These are phyloP conservation scores for Brachionus calyciflorus DNA, from an alignment of 1,140 invertebrate genomes.

Conservation along the genomic window DNA sequence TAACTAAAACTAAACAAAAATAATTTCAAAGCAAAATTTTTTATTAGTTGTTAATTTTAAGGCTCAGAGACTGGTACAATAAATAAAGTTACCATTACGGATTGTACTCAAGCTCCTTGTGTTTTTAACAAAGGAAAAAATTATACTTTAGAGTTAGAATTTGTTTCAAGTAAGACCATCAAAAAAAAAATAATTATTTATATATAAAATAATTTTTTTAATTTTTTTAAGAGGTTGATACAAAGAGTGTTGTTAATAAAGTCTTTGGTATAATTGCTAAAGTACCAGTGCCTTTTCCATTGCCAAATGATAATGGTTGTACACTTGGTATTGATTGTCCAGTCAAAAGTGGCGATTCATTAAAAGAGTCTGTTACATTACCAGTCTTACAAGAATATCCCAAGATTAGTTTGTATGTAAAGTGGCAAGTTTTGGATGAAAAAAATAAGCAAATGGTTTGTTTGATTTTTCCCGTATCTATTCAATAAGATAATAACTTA, in stretches of 20 bases:
- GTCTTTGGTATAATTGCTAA: conserved; percentile 35
- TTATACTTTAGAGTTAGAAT: conserved; percentile 15
- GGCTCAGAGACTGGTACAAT: conserved; percentile 28
- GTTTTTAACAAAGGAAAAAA: not conserved
- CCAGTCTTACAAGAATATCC: conserved; percentile 31
- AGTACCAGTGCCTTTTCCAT: conserved; percentile 35
- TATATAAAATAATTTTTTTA: not conserved
- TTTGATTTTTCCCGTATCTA: conserved; percentile 14
- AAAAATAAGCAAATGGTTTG: conserved; percentile 35
- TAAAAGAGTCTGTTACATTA: conserved; percentile 13
- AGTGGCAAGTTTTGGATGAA: conserved; percentile 15
- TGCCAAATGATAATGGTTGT: conserved; percentile 35
- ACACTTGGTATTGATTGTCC: conserved; percentile 32
- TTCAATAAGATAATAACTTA: no score
- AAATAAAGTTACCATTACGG: conserved; percentile 6
- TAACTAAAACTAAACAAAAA: not conserved
- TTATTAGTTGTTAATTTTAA: not conserved
- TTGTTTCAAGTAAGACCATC: conserved; percentile 20
- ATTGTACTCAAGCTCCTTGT: conserved; percentile 12
- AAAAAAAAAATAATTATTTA: no score
- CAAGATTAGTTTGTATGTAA: conserved; percentile 25
- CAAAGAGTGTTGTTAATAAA: not conserved
- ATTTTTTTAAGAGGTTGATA: conserved; percentile 23
- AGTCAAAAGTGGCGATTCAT: conserved; percentile 4
- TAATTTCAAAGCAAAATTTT: not conserved